A percentile compares a stretch with the other conserved stretches of the same genome.
These are phyloP conservation scores for Toxostoma redivivum DNA, from an alignment of 2,113 vertebrate species.

Conservation along the genomic window DNA sequence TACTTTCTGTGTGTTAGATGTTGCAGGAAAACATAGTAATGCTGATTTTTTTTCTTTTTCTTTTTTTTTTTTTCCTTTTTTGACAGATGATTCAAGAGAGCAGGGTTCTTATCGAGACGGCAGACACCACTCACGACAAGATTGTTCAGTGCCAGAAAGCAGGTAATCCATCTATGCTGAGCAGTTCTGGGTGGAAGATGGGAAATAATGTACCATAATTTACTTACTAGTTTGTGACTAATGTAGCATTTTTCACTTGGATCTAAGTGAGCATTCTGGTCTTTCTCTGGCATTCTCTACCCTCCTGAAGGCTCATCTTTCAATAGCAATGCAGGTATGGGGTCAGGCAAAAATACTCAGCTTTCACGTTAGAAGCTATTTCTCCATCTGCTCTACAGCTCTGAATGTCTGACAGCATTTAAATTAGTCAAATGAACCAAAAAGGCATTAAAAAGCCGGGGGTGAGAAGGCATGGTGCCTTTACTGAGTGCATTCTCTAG, in stretches of 20 bases:
- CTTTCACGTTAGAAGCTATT: neutral
- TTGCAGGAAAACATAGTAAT: neutral
- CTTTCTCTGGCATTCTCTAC: neutral
- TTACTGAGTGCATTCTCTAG: neutral
- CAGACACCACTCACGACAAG: slow-evolving; percentile 86
- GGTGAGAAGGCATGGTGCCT: neutral
- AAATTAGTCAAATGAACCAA: neutral
- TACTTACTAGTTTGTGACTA: neutral
- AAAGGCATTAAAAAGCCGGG: neutral
- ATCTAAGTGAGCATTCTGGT: neutral
- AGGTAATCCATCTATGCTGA: slow-evolving; percentile 65
- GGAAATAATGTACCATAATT: neutral
- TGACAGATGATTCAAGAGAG: slow-evolving; percentile 91
- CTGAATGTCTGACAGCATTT: neutral
- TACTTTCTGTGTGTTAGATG: neutral
- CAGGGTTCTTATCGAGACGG: slow-evolving; percentile 88
- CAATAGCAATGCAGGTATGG: neutral
- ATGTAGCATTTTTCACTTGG: neutral
- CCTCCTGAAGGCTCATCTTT: neutral
- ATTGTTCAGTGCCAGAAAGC: slow-evolving; percentile 91
- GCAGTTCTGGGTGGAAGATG: neutral
- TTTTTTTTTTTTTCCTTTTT: slow-evolving; percentile 49
- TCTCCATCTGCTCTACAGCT: neutral
- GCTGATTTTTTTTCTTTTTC: neutral
- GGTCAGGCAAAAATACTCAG: neutral